Evolutionary conservation across 2,888 invertebrate species (phyloP).

Genomic region (Romanomermis culicivorax): DNA sequence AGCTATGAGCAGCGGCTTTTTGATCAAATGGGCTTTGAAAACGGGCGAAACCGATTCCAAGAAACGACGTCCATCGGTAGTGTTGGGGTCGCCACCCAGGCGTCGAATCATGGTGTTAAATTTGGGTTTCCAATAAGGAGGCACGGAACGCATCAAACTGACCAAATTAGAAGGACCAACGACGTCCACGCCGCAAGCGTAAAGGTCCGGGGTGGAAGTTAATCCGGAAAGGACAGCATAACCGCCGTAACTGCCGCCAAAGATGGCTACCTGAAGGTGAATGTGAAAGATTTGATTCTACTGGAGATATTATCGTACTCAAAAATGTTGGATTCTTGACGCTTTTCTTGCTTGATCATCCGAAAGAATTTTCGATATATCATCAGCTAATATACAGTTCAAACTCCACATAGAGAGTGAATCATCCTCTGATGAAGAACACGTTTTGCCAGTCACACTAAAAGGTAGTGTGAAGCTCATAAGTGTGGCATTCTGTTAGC

Average conservation of each 20-base stretch:
- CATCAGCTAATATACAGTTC: too few species aligned
- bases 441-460: too few species aligned
- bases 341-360: too few species aligned
- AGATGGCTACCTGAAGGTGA: constrained; percentile 14
- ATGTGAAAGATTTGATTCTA: too few species aligned
- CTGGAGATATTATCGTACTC: too few species aligned
- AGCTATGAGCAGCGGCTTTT: constrained; percentile 4
- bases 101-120: background rate
- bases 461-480: too few species aligned
- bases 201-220: constrained; percentile 25
- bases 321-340: too few species aligned
- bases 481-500: too few species aligned
- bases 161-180: constrained; percentile 15
- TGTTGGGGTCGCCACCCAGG: background rate
- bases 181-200: constrained; percentile 26
- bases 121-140: background rate
- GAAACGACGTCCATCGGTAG: background rate
- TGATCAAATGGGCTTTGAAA: background rate
- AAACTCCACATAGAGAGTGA: too few species aligned
- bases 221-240: constrained; percentile 22
- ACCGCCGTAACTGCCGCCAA: constrained; percentile 23
- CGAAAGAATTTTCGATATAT: too few species aligned
- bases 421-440: too few species aligned
- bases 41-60: background rate
- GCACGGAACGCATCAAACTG: background rate